Base-by-base conservation (phyloP, 2,888 invertebrate genomes). In the Megastigmus dorsalis region DNA sequence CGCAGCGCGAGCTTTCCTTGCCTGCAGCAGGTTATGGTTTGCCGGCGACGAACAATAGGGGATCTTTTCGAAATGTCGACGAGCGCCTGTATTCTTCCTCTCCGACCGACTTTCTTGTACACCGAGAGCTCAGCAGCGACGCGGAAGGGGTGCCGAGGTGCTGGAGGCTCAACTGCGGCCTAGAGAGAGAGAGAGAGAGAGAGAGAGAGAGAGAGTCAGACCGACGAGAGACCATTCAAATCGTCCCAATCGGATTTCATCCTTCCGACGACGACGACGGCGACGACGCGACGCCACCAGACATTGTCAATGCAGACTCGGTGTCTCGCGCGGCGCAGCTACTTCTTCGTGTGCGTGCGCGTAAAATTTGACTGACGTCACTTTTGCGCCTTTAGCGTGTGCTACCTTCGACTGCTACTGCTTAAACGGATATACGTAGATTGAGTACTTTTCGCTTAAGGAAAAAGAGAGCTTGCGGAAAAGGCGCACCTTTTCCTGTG, bases 231-330 rank as follows among this genome's bases (percentile, higher is more conserved):
- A 33, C 38, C 41, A 62, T 63, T 55, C 18, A 63, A 70, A 70
- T 70, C 43, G 63, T 36, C 20, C 45, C 70, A 71, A 71, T 71
- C 38, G 62, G 48, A 71, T 71, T 63, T 63, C 55, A 63, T 54
- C 55, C 55, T 63, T 55, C 38, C 36, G 15, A 13, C n/a, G n/a
- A n/a, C n/a, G n/a, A n/a, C n/a, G n/a, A n/a, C n/a, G n/a, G n/a
- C n/a, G n/a, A n/a, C n/a, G n/a, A n/a, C n/a, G n/a, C n/a, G 28
- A 28, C 18, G 28, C 9, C 38, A 23, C 43, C 41, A 50, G 30
- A 59, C 28, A 38, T 50, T 59, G 48, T 59, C 68, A 33, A 43
- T 48, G 45, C 30, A 7, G n/a, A 20, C 36, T n/a, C n/a, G n/a
- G n/a, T n/a, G n/a, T n/a, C n/a, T n/a, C n/a, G n/a, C n/a, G n/a